phyloP scores from a whole-genome alignment of 2,888 invertebrate genomes.

The Amphipoea oculea region DNA sequence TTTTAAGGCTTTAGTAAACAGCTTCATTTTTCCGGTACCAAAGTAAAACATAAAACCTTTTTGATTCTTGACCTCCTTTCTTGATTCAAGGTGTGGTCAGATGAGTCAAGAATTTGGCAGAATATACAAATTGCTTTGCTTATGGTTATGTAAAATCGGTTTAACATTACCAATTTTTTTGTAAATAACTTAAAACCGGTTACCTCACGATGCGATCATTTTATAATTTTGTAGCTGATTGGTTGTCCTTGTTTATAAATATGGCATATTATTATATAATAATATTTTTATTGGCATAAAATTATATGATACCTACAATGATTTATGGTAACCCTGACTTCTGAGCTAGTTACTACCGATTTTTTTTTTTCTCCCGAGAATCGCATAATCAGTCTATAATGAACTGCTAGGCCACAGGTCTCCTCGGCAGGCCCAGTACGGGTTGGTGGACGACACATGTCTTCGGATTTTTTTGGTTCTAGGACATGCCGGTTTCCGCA shows the following conservation, averaged over 20 bases:
- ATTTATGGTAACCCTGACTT: too few species aligned
- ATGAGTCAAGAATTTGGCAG: slow-evolving; percentile 34
- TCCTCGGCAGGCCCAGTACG: background rate
- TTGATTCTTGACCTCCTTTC: slow-evolving; percentile 12
- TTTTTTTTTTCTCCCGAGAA: background rate
- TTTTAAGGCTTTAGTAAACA: background rate
- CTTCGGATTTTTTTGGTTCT: background rate
- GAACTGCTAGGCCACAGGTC: background rate
- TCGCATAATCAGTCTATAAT: background rate
- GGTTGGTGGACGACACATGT: background rate
- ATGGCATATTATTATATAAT: background rate
- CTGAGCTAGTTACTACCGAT: too few species aligned
- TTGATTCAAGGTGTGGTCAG: slow-evolving; percentile 31
- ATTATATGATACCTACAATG: too few species aligned
- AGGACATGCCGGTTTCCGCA: background rate
- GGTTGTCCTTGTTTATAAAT: slow-evolving; percentile 23
- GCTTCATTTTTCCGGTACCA: background rate
- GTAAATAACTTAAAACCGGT: slow-evolving; percentile 20
- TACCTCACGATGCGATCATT: slow-evolving; percentile 19
- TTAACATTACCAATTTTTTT: background rate
- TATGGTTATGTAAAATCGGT: slow-evolving; percentile 12
- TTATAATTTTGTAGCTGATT: slow-evolving; percentile 17
- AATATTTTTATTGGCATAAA: too few species aligned
- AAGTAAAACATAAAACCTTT: slow-evolving; percentile 13
- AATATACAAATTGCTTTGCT: background rate